Percentiles rank a stretch among this genome's conserved stretches.
Evolutionary conservation across 2,797 vertebrate species (phyloP).

Genomic region (Scolopax bukidnonensis): DNA sequence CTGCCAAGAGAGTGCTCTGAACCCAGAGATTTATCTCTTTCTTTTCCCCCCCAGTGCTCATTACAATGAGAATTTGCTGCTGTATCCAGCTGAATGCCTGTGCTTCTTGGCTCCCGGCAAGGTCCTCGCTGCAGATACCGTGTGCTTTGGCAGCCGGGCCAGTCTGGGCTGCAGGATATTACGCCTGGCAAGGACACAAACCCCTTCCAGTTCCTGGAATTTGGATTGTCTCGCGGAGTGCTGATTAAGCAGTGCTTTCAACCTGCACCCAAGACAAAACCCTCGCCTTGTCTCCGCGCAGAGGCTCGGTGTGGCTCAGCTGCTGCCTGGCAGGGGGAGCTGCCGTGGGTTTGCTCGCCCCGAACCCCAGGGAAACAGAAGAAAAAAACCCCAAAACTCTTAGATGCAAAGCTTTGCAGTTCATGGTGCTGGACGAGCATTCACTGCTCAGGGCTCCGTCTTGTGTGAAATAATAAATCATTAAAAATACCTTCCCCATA

Average conservation of each 20-base stretch:
- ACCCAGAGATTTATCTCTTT: constrained; percentile 18
- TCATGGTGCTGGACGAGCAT: fast-evolving
- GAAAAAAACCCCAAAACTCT: background rate
- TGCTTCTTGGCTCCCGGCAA: constrained; percentile 65
- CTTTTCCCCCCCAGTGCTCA: background rate
- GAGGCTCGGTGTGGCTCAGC: background rate
- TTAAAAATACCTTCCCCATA: background rate
- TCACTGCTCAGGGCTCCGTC: background rate
- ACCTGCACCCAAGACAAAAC: constrained; percentile 47
- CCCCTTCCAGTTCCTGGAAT: constrained; percentile 77
- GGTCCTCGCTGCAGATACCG: constrained; percentile 61
- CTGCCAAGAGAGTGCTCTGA: background rate
- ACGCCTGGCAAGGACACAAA: constrained; percentile 73
- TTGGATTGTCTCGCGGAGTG: constrained; percentile 68
- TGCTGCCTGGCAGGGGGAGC: background rate
- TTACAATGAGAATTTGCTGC: constrained; percentile 36
- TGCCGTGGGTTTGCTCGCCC: background rate
- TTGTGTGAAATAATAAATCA: background rate
- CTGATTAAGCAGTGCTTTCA: constrained; percentile 76
- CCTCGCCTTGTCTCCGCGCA: fast-evolving
- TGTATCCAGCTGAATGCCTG: constrained; percentile 47
- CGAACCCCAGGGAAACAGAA: background rate
- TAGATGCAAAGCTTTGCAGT: background rate
- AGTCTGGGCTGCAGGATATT: constrained; percentile 78
- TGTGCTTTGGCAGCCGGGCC: constrained; percentile 80